These are phyloP conservation scores for Falcunculus frontatus DNA, from an alignment of 2,113 vertebrate genomes.

Conservation along the genomic window DNA sequence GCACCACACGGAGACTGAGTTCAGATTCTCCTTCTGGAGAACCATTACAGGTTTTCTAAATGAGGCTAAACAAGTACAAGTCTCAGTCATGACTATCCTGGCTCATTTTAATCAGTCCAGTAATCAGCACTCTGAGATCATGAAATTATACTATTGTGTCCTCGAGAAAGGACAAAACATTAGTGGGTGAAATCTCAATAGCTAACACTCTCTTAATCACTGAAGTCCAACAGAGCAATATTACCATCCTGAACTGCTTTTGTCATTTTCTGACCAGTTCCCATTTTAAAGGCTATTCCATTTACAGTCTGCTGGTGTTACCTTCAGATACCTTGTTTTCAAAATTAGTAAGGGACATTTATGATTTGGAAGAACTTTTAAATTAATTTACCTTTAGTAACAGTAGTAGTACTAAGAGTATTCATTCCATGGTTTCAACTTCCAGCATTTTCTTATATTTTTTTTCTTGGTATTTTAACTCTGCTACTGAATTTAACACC, in stretches of 20 bases:
- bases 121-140: not conserved
- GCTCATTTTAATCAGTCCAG: not conserved
- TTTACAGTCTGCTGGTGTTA: not conserved
- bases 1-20: not conserved
- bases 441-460: not conserved
- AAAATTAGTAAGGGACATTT: not conserved
- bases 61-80: not conserved
- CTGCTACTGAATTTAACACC: not conserved
- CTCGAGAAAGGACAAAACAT: not conserved
- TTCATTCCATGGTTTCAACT: not conserved
- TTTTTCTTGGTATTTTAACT: not conserved
- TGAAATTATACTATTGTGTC: not conserved
- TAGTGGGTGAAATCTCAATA: not conserved
- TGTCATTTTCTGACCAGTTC: not conserved
- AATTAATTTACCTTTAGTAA: not conserved
- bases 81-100: fast-evolving
- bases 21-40: not conserved
- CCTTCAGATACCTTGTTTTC: not conserved
- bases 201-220: not conserved
- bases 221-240: not conserved
- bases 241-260: not conserved
- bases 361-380: not conserved
- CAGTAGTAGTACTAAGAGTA: not conserved
- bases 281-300: not conserved
- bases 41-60: not conserved